Evolutionary conservation across 2,888 invertebrate genomes (phyloP), one percentile per base, ranked within the genome.

Genomic region (Ptychoptera contaminata): DNA sequence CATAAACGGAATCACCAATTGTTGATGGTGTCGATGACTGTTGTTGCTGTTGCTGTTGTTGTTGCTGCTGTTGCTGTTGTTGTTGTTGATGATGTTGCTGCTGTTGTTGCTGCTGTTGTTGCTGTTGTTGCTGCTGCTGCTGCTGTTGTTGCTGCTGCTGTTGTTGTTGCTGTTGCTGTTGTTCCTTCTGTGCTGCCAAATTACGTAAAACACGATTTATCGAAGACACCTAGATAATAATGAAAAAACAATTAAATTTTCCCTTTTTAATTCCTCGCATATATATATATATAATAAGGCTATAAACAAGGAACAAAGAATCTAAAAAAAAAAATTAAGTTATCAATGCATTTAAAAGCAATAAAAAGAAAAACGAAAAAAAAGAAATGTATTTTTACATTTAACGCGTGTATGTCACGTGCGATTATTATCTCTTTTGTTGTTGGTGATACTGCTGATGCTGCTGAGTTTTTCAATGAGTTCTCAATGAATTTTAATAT

Each of bases 121-220:
- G 62, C 16, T 62, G 61, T 55, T 88, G 87, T 65, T 90, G 90
- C 68, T 93, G 96, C 67, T 94, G 97, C 68, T 93, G 92, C 23
- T 23, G 23, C 23, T 23, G 23, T 7, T 23, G 23, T 5, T 23
- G 30, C 8, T 39, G 39, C 31, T 44, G 46, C 14, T 46, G 46
- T 16, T 35, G 35, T 53, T 63, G 63, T 46, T 64, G 65, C 47
- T 62, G 62, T 16, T 62, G 61, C 55, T 88, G 87, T 65, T 90
- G 90, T 68, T 93, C 96, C 67, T 94, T 97, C 68, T 93, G 92
- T 42, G 92, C 88, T 23, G 94, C 92, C 57, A 97, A 73, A 70
- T 96, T 97, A 51, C 97, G 74, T 47, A 97, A 75, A 49, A 97
- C 97, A 55, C 97, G 82, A 74, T 97, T 97, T 67, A 97, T 97